phyloP scores from a whole-genome alignment of 2,888 invertebrate species.

The Lochmaea crataegi region DNA sequence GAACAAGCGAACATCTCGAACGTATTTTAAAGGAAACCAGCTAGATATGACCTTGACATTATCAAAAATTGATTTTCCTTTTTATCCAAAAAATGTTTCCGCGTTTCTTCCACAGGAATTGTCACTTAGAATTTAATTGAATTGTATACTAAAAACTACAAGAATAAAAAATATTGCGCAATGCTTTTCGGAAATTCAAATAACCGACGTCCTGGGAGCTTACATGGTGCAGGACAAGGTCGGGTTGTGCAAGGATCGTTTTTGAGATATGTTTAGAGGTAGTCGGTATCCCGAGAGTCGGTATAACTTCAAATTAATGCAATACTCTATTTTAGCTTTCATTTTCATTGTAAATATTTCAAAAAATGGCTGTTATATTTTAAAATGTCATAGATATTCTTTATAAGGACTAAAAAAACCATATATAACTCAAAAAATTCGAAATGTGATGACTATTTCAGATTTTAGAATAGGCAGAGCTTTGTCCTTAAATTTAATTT shows the following conservation, averaged over 20 bases:
- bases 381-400: no score
- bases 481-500: no score
- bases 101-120: not conserved
- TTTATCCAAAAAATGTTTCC: not conserved
- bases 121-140: not conserved
- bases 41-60: not conserved
- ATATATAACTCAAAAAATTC: no score
- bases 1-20: not conserved
- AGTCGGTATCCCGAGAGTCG: not conserved
- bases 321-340: no score
- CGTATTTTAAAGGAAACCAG: not conserved
- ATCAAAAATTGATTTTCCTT: not conserved
- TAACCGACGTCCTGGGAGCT: not conserved
- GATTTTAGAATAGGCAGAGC: no score
- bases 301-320: not conserved
- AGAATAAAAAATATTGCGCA: not conserved
- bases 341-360: no score
- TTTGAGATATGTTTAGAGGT: not conserved
- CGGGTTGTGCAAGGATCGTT: no score
- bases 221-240: not conserved
- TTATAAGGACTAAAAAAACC: no score
- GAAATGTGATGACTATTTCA: no score
- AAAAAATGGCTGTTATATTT: no score
- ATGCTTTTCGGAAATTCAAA: not conserved
- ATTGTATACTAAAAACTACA: not conserved